Evolutionary conservation across 2,888 invertebrate genomes (phyloP), one percentile per base, ranked within the genome.

Genomic region (Acanthosepion lycidas): DNA sequence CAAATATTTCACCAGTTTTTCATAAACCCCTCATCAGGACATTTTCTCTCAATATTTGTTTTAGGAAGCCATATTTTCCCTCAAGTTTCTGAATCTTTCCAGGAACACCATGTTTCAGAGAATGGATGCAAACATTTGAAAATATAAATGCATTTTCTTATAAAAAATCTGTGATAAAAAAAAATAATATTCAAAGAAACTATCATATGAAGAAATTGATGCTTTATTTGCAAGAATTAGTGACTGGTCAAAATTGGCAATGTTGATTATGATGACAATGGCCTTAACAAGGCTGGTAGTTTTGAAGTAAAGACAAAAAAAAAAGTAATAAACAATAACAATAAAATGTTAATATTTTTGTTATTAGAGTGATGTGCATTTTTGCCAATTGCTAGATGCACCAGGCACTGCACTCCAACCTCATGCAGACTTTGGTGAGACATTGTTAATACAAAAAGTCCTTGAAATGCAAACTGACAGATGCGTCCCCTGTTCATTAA

Each of bases 391-490:
- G n/a, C n/a, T n/a, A n/a, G 78, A 78, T 78, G n/a, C n/a, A 78
- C 78, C n/a, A 78, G 78, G 4, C 78, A 78, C 33, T 78, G 78
- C 78, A 78, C 78, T 78, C n/a, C 33, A 78, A 78, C n/a, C 78
- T 78, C 23, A 33, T 78, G 78, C n/a, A 78, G 78, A 78, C 78
- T 15, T 78, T 78, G 78, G 78, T n/a, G 78, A n/a, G n/a, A 78
- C n/a, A 78, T 78, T 78, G 78, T 78, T 78, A 33, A 78, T 78
- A n/a, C n/a, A 78, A 78, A 78, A 78, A 78, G 78, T 78, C 78
- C 78, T 78, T 78, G 78, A 78, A 78, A 78, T n/a, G 78, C 78
- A 78, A 78, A 78, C 78, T 33, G 78, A n/a, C 78, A 78, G 78
- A 78, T 78, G 78, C 5, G 78, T 78, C 78, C 78, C n/a, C n/a